phyloP scores from a whole-genome alignment of 2,888 invertebrate genomes.

The Biston betularia region DNA sequence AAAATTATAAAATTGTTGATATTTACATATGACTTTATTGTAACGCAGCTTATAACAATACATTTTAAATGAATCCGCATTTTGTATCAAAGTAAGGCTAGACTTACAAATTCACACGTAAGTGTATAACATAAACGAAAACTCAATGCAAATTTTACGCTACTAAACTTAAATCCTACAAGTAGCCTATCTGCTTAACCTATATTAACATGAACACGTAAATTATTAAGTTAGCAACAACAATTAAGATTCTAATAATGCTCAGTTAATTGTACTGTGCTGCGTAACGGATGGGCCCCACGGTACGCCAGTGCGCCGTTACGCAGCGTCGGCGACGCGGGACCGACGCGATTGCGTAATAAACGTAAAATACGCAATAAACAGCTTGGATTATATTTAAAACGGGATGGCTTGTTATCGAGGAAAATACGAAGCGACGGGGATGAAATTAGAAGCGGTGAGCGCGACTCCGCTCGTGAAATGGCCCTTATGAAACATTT shows the following conservation, averaged over 20 bases:
- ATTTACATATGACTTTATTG: no score
- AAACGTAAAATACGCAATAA: slow-evolving; percentile 47
- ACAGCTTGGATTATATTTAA: slow-evolving; percentile 44
- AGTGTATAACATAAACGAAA: neutral
- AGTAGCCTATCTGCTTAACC: slow-evolving; percentile 38
- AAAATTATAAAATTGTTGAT: no score
- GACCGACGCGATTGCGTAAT: slow-evolving; percentile 43
- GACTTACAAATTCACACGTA: no score
- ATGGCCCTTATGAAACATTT: neutral
- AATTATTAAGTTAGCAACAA: slow-evolving; percentile 47
- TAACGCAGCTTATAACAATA: no score
- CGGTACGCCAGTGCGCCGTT: slow-evolving; percentile 24
- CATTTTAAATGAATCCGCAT: no score
- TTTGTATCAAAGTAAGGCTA: no score
- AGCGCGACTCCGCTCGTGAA: neutral
- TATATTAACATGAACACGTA: slow-evolving; percentile 43
- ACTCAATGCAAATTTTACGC: neutral
- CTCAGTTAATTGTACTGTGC: slow-evolving; percentile 45
- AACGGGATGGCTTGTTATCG: slow-evolving; percentile 38
- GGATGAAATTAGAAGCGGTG: slow-evolving; percentile 32
- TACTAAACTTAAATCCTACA: slow-evolving; percentile 11
- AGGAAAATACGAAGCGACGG: slow-evolving; percentile 32
- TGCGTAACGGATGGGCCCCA: slow-evolving; percentile 42
- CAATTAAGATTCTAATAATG: slow-evolving; percentile 50
- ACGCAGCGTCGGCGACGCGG: slow-evolving; percentile 26